phyloP scores from a whole-genome alignment of 2,888 invertebrate genomes.

The Athalia rosae region DNA sequence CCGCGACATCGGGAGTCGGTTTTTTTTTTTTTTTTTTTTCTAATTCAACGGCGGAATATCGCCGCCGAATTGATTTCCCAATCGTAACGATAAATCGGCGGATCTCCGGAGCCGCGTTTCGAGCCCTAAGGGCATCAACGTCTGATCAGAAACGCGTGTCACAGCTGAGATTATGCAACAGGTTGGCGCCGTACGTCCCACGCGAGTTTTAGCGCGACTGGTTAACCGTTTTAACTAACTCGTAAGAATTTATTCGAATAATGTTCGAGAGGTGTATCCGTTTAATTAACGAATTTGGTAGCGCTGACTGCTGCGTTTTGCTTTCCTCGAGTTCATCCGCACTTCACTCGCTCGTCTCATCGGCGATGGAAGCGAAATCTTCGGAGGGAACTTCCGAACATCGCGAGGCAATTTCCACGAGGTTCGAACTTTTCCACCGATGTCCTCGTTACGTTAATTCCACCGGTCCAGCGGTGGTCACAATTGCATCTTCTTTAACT shows the following conservation, averaged over 20 bases:
- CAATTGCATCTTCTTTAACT: constrained; percentile 13
- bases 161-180: constrained; percentile 66
- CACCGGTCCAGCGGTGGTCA: neutral
- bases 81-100: neutral
- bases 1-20: too few species aligned
- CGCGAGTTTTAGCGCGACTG: constrained; percentile 44
- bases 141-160: constrained; percentile 10
- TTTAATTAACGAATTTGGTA: constrained; percentile 34
- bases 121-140: neutral
- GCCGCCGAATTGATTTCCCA: neutral
- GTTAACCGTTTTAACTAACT: constrained; percentile 35
- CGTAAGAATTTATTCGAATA: constrained; percentile 7
- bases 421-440: constrained; percentile 9
- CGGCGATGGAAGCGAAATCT: too few species aligned
- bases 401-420: too few species aligned
- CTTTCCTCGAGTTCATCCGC: neutral
- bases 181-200: constrained; percentile 71
- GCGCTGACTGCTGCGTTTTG: neutral
- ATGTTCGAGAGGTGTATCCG: constrained; percentile 6
- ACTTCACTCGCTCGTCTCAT: neutral
- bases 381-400: too few species aligned
- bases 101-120: neutral
- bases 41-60: neutral
- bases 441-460: constrained; percentile 26
- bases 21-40: too few species aligned